Conservation (phyloP, 1,140 invertebrate genomes). For the Ridgeia piscesae region DNA sequence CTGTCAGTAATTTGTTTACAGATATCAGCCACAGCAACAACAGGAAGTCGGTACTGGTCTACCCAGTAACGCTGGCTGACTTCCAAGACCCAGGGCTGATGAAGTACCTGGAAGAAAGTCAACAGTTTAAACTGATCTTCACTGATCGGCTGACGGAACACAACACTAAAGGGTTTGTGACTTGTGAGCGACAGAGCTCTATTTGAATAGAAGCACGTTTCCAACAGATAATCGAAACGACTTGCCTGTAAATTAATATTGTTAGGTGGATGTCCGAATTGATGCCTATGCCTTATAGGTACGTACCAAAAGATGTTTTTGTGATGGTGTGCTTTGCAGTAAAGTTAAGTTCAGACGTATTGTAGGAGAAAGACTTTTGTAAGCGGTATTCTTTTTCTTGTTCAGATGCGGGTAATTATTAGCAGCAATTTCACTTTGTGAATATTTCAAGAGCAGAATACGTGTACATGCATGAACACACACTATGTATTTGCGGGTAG, state of each 20-base stretch:
- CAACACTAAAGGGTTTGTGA: not conserved
- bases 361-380: not conserved
- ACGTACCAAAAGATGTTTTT: not conserved
- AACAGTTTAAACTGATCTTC: not conserved
- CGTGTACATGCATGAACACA: too few relatives aligned
- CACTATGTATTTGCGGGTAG: too few relatives aligned
- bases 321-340: not conserved
- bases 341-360: not conserved
- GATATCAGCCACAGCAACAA: not conserved
- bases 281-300: too few relatives aligned
- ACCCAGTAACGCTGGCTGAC: not conserved
- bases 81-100: not conserved
- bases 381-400: too few relatives aligned
- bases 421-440: too few relatives aligned
- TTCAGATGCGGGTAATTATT: too few relatives aligned
- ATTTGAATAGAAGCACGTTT: not conserved
- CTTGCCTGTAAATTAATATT: not conserved
- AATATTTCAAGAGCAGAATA: too few relatives aligned
- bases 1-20: not conserved
- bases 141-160: not conserved
- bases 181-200: not conserved
- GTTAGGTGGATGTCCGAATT: too few relatives aligned
- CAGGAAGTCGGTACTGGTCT: not conserved
- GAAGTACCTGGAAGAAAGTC: not conserved
- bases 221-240: not conserved